These are phyloP conservation scores for Pseudomyrmex pallidus DNA, from an alignment of 1,140 invertebrate genomes.

Conservation along the genomic window DNA sequence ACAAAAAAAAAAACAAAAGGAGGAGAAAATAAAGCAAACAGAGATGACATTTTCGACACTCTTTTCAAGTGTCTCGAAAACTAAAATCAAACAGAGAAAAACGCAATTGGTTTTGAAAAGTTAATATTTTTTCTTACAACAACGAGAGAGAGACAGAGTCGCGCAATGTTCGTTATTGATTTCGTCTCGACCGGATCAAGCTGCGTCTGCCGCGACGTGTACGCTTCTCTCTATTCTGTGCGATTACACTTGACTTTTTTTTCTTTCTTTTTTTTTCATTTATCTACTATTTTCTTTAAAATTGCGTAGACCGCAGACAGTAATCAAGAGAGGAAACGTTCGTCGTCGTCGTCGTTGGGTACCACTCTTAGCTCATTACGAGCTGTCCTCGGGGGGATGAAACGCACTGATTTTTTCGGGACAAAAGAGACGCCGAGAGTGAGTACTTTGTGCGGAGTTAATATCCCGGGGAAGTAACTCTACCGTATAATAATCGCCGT, in stretches of 20 bases:
- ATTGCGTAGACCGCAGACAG: constrained; percentile 15
- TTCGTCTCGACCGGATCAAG: background rate
- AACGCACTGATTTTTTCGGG: constrained; percentile 53
- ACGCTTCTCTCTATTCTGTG: background rate
- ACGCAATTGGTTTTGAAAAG: background rate
- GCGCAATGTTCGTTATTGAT: background rate
- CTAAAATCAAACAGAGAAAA: too few species aligned
- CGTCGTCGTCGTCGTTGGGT: background rate
- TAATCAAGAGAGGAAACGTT: constrained; percentile 33
- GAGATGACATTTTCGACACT: too few species aligned
- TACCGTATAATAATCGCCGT: constrained; percentile 38
- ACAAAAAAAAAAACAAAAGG: too few species aligned
- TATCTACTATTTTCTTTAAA: constrained; percentile 12
- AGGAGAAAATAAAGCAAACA: too few species aligned
- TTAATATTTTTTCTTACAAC: background rate
- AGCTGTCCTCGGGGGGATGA: constrained; percentile 26
- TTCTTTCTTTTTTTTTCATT: background rate
- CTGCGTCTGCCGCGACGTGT: background rate
- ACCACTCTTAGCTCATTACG: constrained; percentile 32
- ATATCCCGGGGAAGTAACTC: constrained; percentile 32
- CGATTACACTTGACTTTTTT: background rate
- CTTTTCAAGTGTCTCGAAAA: too few species aligned
- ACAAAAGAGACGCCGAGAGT: constrained; percentile 23
- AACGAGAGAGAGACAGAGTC: background rate
- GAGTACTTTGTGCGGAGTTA: constrained; percentile 43